These are phyloP conservation scores for Sprattus sprattus DNA, from an alignment of 2,113 vertebrate species.

Conservation along the genomic window DNA sequence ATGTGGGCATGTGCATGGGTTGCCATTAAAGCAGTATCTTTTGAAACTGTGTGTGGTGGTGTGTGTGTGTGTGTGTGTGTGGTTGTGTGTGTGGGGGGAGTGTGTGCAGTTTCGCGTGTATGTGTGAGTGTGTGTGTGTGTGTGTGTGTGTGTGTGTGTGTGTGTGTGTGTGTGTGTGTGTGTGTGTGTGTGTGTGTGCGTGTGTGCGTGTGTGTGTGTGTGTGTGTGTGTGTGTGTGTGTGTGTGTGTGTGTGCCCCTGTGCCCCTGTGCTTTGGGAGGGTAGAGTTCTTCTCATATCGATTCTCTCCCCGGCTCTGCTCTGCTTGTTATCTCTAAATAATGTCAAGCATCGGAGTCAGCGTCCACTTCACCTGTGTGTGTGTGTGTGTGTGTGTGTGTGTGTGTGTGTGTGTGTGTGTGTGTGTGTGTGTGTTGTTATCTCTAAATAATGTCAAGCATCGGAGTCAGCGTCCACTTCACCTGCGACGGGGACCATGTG, in stretches of 20 bases:
- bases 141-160: neutral
- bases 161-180: neutral
- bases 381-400: too few species aligned
- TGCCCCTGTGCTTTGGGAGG: neutral
- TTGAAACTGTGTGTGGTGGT: neutral
- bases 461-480: constrained; percentile 87
- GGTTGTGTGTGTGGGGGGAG: too few species aligned
- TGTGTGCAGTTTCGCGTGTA: neutral
- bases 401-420: too few species aligned
- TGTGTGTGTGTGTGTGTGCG: constrained; percentile 13
- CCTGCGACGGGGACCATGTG: constrained; percentile 94
- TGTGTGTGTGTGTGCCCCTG: neutral
- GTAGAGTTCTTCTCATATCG: constrained; percentile 7
- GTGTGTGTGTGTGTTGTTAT: too few species aligned
- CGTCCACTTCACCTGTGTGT: constrained; percentile 92
- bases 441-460: constrained; percentile 69
- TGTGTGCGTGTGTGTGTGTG: neutral
- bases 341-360: constrained; percentile 82
- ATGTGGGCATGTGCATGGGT: neutral
- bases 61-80: too few species aligned
- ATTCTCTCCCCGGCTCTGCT: neutral
- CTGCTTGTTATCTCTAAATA: constrained; percentile 17
- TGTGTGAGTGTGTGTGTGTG: neutral
- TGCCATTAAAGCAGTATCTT: neutral
- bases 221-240: neutral